Conservation (phyloP, 2,888 invertebrate species). For the Pristionchus mayeri region DNA sequence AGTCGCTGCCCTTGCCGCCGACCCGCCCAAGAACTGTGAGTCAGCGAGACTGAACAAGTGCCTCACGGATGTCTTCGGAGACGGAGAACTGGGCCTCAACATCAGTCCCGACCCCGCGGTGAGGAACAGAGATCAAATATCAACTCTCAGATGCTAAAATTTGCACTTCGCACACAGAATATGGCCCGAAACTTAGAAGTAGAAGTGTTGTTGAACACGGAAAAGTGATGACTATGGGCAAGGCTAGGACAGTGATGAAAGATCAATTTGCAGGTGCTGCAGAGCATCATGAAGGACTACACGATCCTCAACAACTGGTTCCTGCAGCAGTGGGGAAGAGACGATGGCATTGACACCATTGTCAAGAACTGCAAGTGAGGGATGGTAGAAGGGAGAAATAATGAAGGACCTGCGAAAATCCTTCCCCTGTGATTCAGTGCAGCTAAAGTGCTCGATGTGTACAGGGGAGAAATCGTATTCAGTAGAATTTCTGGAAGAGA, state of each 20-base stretch:
- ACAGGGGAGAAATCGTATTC: too few relatives aligned
- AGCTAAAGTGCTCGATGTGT: too few relatives aligned
- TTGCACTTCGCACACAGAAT: not conserved
- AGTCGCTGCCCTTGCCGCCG: not conserved
- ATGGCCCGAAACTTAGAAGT: not conserved
- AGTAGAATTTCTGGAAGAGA: too few relatives aligned
- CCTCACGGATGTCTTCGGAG: slow-evolving; percentile 22
- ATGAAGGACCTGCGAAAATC: too few relatives aligned
- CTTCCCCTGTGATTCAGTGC: too few relatives aligned
- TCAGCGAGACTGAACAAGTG: slow-evolving; percentile 17
- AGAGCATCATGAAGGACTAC: slow-evolving; percentile 31
- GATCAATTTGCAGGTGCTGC: not conserved
- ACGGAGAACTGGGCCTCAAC: not conserved
- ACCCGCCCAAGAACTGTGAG: not conserved
- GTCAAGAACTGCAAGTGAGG: slow-evolving; percentile 47
- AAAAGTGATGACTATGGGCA: not conserved
- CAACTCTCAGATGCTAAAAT: too few relatives aligned
- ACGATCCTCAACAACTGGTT: slow-evolving; percentile 43
- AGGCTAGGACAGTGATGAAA: not conserved
- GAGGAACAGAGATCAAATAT: not conserved
- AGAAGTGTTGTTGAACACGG: not conserved
- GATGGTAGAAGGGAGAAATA: too few relatives aligned
- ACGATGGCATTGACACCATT: slow-evolving; percentile 39
- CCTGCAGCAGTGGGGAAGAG: slow-evolving; percentile 36
- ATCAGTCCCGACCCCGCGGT: not conserved